Conservation (phyloP, 2,113 vertebrate genomes). For the Hemichromis elongatus region DNA sequence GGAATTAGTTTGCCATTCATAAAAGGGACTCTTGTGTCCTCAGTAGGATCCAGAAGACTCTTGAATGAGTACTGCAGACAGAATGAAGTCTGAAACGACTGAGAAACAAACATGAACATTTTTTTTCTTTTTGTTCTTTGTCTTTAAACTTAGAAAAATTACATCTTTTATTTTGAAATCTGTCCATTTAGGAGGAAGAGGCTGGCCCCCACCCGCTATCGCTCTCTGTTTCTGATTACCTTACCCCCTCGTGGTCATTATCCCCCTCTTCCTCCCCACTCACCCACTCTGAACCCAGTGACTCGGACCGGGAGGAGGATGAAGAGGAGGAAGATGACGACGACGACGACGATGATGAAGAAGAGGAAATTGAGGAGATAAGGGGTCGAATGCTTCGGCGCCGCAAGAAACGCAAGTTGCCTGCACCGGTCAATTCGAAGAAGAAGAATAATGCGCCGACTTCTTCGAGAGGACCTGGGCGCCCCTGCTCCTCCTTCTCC, state of each 20-base stretch:
- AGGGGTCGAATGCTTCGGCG: conserved; percentile 71
- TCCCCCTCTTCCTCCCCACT: conserved; percentile 76
- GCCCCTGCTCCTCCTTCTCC: conserved; percentile 68
- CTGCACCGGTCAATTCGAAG: conserved; percentile 25
- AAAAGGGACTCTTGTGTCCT: neutral
- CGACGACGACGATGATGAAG: conserved; percentile 70
- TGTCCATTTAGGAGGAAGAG: conserved; percentile 68
- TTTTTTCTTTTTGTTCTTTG: neutral
- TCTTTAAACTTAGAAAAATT: neutral
- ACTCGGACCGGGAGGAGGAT: conserved; percentile 75
- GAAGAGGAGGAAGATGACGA: conserved; percentile 76
- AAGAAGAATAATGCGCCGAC: conserved; percentile 46
- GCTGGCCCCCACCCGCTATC: conserved; percentile 70
- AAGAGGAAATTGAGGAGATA: conserved; percentile 72
- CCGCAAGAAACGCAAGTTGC: conserved; percentile 72
- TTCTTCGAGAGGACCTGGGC: conserved; percentile 48
- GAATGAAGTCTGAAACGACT: neutral
- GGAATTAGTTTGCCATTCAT: neutral
- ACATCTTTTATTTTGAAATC: neutral
- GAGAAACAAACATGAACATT: neutral
- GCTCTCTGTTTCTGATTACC: conserved; percentile 75
- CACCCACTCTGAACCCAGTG: conserved; percentile 75
- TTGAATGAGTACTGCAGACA: neutral
- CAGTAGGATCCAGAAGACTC: neutral
- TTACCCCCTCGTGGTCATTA: conserved; percentile 77